phyloP scores from a whole-genome alignment of 2,888 invertebrate species.

The Lepidochitona cinerea region DNA sequence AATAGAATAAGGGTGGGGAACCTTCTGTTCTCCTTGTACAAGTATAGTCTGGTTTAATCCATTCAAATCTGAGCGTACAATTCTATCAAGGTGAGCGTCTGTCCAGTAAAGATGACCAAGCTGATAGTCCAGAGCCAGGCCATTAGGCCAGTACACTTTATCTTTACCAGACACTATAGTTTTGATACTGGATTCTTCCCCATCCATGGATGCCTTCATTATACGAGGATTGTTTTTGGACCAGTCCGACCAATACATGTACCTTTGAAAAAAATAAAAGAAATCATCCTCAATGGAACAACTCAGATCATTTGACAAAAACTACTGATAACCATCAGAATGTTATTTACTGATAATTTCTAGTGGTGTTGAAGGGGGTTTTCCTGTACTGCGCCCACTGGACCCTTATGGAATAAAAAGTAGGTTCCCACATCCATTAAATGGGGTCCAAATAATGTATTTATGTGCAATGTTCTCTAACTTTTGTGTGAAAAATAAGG shows the following conservation, averaged over 20 bases:
- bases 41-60: constrained; percentile 75
- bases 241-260: constrained; percentile 91
- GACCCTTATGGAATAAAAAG: too few species aligned
- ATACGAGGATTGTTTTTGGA: constrained; percentile 83
- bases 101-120: constrained; percentile 89
- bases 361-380: too few species aligned
- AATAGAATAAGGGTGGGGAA: constrained; percentile 88
- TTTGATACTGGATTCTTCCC: constrained; percentile 73
- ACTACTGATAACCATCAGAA: too few species aligned
- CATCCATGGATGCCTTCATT: constrained; percentile 85
- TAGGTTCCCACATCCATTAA: too few species aligned
- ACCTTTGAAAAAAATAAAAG: constrained; percentile 70
- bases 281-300: too few species aligned
- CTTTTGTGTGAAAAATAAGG: too few species aligned
- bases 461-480: too few species aligned
- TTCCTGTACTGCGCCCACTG: too few species aligned
- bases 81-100: constrained; percentile 86
- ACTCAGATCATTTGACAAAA: too few species aligned
- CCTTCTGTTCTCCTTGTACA: constrained; percentile 74
- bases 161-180: constrained; percentile 71
- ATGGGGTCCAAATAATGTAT: too few species aligned
- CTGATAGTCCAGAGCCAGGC: constrained; percentile 87
- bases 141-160: constrained; percentile 87
- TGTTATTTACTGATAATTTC: too few species aligned
- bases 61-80: constrained; percentile 82